These are phyloP conservation scores for Eupithecia exiguata DNA, from an alignment of 2,888 invertebrate genomes.

Conservation along the genomic window DNA sequence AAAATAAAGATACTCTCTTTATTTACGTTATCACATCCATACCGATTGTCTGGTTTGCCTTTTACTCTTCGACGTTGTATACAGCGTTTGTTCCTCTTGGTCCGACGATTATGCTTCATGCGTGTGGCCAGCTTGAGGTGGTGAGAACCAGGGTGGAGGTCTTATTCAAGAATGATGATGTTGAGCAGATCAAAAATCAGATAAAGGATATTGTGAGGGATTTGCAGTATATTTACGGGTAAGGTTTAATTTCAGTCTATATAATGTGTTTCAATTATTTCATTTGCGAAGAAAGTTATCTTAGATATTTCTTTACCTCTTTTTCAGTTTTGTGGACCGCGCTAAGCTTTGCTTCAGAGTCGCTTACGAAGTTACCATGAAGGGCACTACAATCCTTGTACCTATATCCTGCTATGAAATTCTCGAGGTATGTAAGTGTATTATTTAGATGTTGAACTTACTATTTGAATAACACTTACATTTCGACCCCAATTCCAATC, in stretches of 20 bases:
- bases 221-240: constrained; percentile 27
- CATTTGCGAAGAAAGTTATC: not conserved
- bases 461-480: too few species aligned
- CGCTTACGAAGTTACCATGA: constrained; percentile 52
- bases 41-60: constrained; percentile 2
- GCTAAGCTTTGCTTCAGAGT: constrained; percentile 46
- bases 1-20: constrained; percentile 26
- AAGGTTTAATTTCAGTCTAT: not conserved
- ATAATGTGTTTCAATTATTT: not conserved
- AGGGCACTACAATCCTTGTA: constrained; percentile 48
- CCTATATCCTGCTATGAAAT: constrained; percentile 54
- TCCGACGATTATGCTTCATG: constrained; percentile 37
- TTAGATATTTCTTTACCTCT: not conserved
- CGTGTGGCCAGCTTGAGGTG: constrained; percentile 40
- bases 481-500: too few species aligned
- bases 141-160: constrained; percentile 13
- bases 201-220: constrained; percentile 13
- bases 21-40: constrained; percentile 20
- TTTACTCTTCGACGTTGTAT: constrained; percentile 17
- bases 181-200: not conserved
- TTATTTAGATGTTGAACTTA: too few species aligned
- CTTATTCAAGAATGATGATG: constrained; percentile 6
- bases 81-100: constrained; percentile 35
- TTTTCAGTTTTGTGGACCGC: constrained; percentile 51
- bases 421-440: constrained; percentile 46